Evolutionary conservation across 2,888 invertebrate species (phyloP).

Genomic region (Suillia variegata): DNA sequence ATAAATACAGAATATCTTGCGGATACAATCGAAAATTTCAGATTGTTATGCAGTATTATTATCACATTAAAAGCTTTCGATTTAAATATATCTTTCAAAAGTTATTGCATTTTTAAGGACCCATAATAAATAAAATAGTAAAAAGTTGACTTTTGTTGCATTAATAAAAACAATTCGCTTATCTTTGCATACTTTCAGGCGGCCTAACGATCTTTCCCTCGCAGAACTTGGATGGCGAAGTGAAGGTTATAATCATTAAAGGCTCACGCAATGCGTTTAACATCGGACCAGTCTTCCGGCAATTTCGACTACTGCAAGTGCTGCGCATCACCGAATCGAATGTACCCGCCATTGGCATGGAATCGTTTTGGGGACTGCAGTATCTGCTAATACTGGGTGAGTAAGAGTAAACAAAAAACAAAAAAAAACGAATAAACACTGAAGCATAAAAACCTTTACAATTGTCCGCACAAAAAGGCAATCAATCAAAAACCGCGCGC

Average conservation of each 20-base stretch:
- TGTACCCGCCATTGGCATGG: conserved; percentile 77
- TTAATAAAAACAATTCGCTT: neutral
- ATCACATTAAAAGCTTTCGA: no score
- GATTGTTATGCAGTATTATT: no score
- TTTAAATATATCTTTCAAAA: no score
- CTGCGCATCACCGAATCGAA: conserved; percentile 75
- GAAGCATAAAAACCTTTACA: no score
- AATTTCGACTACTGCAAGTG: conserved; percentile 70
- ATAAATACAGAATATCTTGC: no score
- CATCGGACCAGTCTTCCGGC: conserved; percentile 73
- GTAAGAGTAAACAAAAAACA: conserved; percentile 27
- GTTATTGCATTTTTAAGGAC: no score
- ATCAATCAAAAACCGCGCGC: conserved; percentile 16
- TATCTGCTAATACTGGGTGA: conserved; percentile 63
- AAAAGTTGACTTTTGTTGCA: no score
- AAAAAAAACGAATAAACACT: neutral
- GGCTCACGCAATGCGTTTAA: conserved; percentile 73
- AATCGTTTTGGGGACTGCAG: conserved; percentile 81
- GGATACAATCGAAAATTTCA: no score
- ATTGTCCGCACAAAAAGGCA: neutral
- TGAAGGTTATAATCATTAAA: conserved; percentile 71
- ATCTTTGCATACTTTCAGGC: conserved; percentile 59
- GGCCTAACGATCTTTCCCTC: conserved; percentile 72
- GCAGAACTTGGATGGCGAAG: conserved; percentile 67
- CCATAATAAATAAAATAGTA: no score